Percentiles rank a stretch among this genome's conserved stretches.
Conservation (phyloP, 2,113 vertebrate genomes). For the Ammodytes dubius region DNA sequence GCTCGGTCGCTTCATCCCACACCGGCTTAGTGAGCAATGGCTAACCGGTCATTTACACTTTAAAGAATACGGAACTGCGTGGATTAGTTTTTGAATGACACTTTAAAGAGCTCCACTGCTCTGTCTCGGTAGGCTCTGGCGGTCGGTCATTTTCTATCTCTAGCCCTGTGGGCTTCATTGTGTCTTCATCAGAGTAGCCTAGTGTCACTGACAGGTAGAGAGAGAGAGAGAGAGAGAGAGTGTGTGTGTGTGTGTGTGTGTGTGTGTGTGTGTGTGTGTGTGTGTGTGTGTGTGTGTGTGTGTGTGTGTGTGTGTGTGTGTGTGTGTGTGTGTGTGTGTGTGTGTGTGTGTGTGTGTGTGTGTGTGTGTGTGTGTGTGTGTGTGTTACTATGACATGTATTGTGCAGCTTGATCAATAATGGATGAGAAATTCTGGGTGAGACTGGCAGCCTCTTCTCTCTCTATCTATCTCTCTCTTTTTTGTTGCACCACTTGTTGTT, state of each 20-base stretch:
- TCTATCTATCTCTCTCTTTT: background rate
- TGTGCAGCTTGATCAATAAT: constrained; percentile 14
- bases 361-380: no score
- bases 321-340: no score
- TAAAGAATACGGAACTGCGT: constrained; percentile 68
- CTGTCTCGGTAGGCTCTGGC: background rate
- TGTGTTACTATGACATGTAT: constrained; percentile 13
- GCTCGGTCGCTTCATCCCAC: constrained; percentile 29
- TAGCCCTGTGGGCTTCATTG: background rate
- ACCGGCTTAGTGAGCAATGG: constrained; percentile 62
- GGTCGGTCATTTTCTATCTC: background rate
- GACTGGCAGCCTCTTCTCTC: constrained; percentile 1
- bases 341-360: no score
- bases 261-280: no score
- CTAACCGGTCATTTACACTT: constrained; percentile 14
- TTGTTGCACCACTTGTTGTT: background rate
- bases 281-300: background rate
- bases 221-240: no score
- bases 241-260: no score
- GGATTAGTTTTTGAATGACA: constrained; percentile 28
- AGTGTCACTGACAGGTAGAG: constrained; percentile 31
- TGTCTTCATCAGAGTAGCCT: constrained; percentile 10
- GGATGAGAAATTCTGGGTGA: constrained; percentile 13
- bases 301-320: no score
- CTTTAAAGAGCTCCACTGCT: constrained; percentile 10